phyloP scores from a whole-genome alignment of 2,113 vertebrate species.

The Accipiter cooperii region DNA sequence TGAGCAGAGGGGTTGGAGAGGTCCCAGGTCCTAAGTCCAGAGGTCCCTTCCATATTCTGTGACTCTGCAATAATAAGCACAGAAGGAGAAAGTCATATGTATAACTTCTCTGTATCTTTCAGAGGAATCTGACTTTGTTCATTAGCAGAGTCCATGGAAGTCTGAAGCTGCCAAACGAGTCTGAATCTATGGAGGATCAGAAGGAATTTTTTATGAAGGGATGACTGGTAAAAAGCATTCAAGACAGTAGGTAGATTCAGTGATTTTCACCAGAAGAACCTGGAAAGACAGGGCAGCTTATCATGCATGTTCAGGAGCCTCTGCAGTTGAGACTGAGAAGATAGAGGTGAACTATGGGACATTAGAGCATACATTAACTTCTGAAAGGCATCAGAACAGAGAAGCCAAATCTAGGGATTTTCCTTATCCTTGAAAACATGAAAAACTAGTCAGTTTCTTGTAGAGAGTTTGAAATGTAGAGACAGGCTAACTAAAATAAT shows the following conservation, averaged over 20 bases:
- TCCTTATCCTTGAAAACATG: neutral
- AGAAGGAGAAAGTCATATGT: neutral
- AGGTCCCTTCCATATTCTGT: neutral
- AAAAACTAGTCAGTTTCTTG: neutral
- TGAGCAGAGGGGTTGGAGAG: neutral
- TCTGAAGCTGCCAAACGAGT: neutral
- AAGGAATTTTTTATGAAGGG: neutral
- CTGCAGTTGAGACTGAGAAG: neutral
- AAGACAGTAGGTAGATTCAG: neutral
- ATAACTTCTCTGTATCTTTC: neutral
- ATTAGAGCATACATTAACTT: neutral
- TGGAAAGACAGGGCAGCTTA: neutral
- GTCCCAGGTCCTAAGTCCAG: neutral
- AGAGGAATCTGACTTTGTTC: neutral
- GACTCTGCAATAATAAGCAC: neutral
- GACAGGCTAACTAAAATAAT: neutral
- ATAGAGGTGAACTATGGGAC: neutral
- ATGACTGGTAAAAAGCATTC: neutral
- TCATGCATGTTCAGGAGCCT: neutral
- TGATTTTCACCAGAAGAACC: neutral
- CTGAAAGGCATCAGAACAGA: neutral
- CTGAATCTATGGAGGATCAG: neutral
- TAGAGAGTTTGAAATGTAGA: neutral
- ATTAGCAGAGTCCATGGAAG: neutral
- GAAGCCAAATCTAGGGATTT: neutral